Base-by-base conservation (phyloP, 2,113 vertebrate genomes). In the Heloderma charlesbogerti region DNA sequence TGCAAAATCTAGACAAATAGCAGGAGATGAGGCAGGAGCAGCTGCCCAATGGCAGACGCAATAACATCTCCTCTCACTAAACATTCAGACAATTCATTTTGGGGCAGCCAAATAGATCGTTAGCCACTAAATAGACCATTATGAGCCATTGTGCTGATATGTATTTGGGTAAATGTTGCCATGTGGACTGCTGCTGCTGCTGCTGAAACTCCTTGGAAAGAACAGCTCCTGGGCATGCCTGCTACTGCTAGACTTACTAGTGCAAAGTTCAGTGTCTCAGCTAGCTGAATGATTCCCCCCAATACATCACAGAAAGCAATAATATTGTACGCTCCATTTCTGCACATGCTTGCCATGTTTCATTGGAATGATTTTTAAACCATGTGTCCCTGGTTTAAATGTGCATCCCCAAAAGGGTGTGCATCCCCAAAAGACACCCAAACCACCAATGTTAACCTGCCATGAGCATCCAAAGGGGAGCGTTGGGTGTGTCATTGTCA, bases 71-170 rank as follows among this genome's bases (percentile, higher is more conserved):
- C 86, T 92, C 83, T 93, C 88, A 3, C 86, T 84, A 87, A 0
- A 0, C 89, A 88, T 88, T 86, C 66, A 0, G 91, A 90, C 77
- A 82, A 57, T 45, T 0, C 95, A 37, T 91, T 93, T 25, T 51
- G 66, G 89, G 93, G 66, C 63, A 90, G 88, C 91, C 91, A 90
- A 95, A 93, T 82, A 93, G 90, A 43, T 87, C 86, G 34, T 84
- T 87, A 77, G 78, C 80, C 85, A 92, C 86, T 88, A 92, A 94
- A 92, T 71, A 92, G 81, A 54, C 51, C 66, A 57, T 93, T 86
- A 67, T 74, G 81, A 93, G 15, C 92, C 89, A 27, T 13, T 92
- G 88, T 81, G 72, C 78, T 93, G 94, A 90, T 90, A 10, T 37
- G 29, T 91, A 92, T 60, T 92, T 93, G 92, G 81, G 27, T 87